Evolutionary conservation across 2,113 vertebrate genomes (phyloP), one percentile per base, ranked within the genome.

Genomic region (Sinocyclocheilus grahami): DNA sequence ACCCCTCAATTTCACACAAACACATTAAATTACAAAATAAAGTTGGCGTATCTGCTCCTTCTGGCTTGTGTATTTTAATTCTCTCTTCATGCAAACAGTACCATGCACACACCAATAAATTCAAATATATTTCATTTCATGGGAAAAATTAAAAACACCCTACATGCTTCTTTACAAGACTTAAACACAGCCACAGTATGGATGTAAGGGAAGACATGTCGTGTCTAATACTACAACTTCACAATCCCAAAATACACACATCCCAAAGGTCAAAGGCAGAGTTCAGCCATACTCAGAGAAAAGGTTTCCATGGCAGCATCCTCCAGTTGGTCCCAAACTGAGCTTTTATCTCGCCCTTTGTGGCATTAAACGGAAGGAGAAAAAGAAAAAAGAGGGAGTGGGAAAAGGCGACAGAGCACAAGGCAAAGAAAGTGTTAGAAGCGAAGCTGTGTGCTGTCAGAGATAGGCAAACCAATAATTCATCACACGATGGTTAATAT

Each of bases 241-340:
- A 55, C 53, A 71, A 20, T 71, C 55, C 51, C 71, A 33, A 79
- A 20, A 79, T 30, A 65, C 75, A 85, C 55, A 71, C 79, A 84
- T 62, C 39, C n/a, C 82, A 89, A 85, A 62, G 86, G 85, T 87
- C 77, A 90, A 4, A 84, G 93, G 89, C 90, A 92, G 75, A 91
- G 91, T 94, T 92, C 91, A 94, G 91, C 93, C 96, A 96, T 99
- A 99, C 98, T 99, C 95, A 99, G 94, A 95, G 98, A 99, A 96
- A 99, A 99, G 94, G 98, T 99, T 97, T 99, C 98, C 98, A 99
- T 99, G 95, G 98, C 98, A 93, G 98, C 98, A 90, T 99, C 98
- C 94, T 99, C 98, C 95, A 99, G 96, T 92, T 99, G 98, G 96
- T 99, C 98, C 98, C 98, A 99, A 91, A 99, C 96, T 91, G 98